Evolutionary conservation across 1,140 invertebrate species (phyloP), one percentile per base, ranked within the genome.

Genomic region (Hylaeus anthracinus): DNA sequence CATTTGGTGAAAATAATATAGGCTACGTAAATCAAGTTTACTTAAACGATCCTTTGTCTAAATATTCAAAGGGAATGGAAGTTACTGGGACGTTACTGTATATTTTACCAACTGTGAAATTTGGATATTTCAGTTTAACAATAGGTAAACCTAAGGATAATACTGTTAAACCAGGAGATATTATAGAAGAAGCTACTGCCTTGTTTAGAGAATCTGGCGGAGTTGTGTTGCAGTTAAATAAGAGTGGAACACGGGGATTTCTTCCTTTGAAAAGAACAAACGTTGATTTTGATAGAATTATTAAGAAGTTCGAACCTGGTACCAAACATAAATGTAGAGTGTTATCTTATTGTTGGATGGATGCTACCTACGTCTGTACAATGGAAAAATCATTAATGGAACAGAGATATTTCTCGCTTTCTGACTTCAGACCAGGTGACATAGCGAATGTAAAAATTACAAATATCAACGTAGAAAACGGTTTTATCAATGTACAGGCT

Each of bases 81-180:
- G 73, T 95, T 26, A 90, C 90, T 65, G 96, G 95, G 0, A 93
- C 94, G 5, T 91, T 97, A 1, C 87, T 97, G 1, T 97, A 96
- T 83, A 92, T 95, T 26, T 93, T 96, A 88, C 96, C 96, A 1
- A 93, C 95, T 0, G 94, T 96, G 10, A 97, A 97, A 89, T 94
- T 95, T n/a, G 94, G 94, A 2, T 95, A 95, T 84, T 93, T 96
- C 69, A 94, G 93, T 10, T 85, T 95, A 6, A 88, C 92, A 0
- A 82, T 93, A 55, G 81, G 94, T 78, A 86, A 91, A 53, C 55
- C 90, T 56, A 91, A 90, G 51, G 81, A 72, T 87, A 65, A 85
- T 71, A 66, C 12, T 1, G 82, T 95, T 0, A 89, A 91, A 48
- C 81, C 91, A 51, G 95, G 95, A 12, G 92, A 94, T 37, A 90